Evolutionary conservation across 2,797 vertebrate genomes (phyloP).

Genomic region (Capromys pilorides): DNA sequence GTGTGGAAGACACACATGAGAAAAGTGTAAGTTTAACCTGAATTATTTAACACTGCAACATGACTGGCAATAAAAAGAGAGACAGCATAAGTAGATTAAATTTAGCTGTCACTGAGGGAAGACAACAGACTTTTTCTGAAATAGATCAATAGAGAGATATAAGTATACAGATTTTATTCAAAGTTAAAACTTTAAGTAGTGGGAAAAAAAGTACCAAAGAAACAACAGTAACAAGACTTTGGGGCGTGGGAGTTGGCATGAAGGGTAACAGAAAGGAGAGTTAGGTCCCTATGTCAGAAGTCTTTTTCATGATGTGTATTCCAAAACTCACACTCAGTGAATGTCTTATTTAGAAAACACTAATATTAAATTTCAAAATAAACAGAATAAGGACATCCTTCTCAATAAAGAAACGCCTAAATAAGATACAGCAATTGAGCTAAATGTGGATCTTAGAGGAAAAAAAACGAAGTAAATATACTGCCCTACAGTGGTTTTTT

Average conservation of each 20-base stretch:
- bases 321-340: background rate
- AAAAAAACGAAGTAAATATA: background rate
- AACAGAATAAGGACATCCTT: background rate
- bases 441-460: background rate
- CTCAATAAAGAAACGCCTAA: conserved; percentile 15
- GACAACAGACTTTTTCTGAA: background rate
- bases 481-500: background rate
- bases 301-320: background rate
- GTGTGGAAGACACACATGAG: background rate
- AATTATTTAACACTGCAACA: conserved; percentile 7
- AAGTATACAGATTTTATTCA: background rate
- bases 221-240: background rate
- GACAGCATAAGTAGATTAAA: background rate
- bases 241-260: background rate
- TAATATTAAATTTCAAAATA: conserved; percentile 3
- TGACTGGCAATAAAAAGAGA: background rate
- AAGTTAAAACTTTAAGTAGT: background rate
- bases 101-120: background rate
- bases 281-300: background rate
- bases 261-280: background rate
- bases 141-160: background rate
- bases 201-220: background rate
- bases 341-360: background rate
- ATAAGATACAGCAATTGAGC: background rate
- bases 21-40: background rate